A percentile compares a stretch with the other conserved stretches of the same genome.
Evolutionary conservation across 2,113 vertebrate genomes (phyloP).

Genomic region (Meriones unguiculatus): DNA sequence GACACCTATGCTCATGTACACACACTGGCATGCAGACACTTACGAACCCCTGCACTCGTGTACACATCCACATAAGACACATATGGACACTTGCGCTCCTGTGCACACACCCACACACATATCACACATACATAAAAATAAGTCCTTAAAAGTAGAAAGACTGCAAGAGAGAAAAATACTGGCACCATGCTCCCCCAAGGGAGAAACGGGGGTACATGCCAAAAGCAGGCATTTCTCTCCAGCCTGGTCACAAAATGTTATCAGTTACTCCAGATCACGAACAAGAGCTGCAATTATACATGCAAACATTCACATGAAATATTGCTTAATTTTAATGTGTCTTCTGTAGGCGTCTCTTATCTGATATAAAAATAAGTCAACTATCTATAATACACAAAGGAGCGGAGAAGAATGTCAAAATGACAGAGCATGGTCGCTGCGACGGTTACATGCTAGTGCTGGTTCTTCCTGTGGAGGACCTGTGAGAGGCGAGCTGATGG

Average conservation of each 20-base stretch:
- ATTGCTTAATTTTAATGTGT: background rate
- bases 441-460: background rate
- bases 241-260: slow-evolving; percentile 29
- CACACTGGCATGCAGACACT: background rate
- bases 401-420: background rate
- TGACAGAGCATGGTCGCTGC: background rate
- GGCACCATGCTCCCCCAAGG: background rate
- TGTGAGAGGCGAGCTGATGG: background rate
- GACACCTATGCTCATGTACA: background rate
- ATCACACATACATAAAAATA: background rate
- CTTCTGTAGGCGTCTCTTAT: background rate
- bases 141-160: background rate
- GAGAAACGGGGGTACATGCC: background rate
- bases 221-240: background rate
- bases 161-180: background rate
- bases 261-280: slow-evolving; percentile 18
- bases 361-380: background rate
- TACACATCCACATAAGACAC: background rate
- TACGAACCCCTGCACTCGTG: background rate
- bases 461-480: background rate
- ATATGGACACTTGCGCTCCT: background rate
- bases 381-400: background rate
- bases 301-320: slow-evolving; percentile 9
- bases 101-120: background rate
- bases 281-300: slow-evolving; percentile 29